A percentile compares a stretch with the other conserved stretches of the same genome.
phyloP scores from a whole-genome alignment of 2,797 vertebrate species.

The Sternotherus odoratus region DNA sequence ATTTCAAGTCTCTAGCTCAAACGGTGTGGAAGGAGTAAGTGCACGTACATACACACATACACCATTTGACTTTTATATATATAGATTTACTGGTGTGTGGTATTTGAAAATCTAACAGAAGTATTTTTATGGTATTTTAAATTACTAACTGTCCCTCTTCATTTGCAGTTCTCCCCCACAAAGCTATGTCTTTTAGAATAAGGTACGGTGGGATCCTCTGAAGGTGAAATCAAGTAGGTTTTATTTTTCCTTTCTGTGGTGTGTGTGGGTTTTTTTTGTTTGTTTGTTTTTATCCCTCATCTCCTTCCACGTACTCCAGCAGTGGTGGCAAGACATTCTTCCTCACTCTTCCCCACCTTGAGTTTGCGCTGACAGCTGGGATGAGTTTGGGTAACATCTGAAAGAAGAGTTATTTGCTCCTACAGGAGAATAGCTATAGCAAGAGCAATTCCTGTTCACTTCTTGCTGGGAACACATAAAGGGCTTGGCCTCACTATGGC shows the following conservation, averaged over 20 bases:
- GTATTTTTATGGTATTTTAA: conserved; percentile 14
- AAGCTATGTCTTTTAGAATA: background rate
- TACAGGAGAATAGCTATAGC: background rate
- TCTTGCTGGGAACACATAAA: background rate
- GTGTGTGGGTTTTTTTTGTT: too few relatives aligned
- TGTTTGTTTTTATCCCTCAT: too few relatives aligned
- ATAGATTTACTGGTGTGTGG: background rate
- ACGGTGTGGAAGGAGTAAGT: too few relatives aligned
- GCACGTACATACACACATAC: too few relatives aligned
- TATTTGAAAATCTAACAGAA: conserved; percentile 43
- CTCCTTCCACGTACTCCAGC: background rate
- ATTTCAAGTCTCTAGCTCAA: too few relatives aligned
- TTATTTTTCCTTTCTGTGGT: background rate
- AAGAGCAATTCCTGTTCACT: background rate
- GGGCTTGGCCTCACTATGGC: too few relatives aligned
- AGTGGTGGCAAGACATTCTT: background rate
- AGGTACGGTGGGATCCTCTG: background rate
- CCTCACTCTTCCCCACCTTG: background rate
- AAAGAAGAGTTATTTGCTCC: background rate
- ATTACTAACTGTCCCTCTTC: background rate
- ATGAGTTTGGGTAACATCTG: background rate
- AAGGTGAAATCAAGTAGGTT: background rate
- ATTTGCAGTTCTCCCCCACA: background rate
- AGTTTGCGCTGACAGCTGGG: background rate
- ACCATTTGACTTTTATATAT: too few relatives aligned